These are phyloP conservation scores for human (Homo sapiens) DNA, from an alignment of 2,113 vertebrate genomes.

Conservation along the genomic window GRCh38 chr2:68730501-68731000, in stretches of 20 bases:
- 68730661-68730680: background rate
- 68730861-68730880: accelerated
- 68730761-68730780: background rate
- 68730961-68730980: background rate
- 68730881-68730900: background rate
- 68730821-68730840: background rate
- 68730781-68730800: background rate
- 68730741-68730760: background rate
- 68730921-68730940: background rate
- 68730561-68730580: too few relatives aligned
- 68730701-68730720: background rate
- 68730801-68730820: background rate
- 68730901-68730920: background rate
- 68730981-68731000: background rate
- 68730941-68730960: too few relatives aligned
- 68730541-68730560: too few relatives aligned
- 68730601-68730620: too few relatives aligned
- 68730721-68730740: background rate
- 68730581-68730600: too few relatives aligned
- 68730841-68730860: background rate
- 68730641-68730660: too few relatives aligned
- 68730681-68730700: background rate
- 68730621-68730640: too few relatives aligned
- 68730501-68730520: too few relatives aligned
- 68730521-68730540: too few relatives aligned